Conservation (phyloP, 2,888 invertebrate genomes). For the Helicoverpa assulta region DNA sequence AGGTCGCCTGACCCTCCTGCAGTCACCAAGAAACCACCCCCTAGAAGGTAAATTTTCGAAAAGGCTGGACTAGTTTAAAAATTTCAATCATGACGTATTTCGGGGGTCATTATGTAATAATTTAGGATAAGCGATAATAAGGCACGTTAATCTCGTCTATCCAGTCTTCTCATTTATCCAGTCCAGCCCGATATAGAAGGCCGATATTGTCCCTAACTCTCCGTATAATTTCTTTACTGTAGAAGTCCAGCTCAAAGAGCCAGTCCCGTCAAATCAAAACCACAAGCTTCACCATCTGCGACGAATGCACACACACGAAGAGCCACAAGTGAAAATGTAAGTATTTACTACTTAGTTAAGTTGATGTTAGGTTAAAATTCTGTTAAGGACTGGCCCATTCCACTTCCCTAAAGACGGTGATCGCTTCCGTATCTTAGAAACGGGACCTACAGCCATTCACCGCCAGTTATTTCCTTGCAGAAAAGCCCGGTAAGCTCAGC, state of each 20-base stretch:
- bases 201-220: too few species aligned
- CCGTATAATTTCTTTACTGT: conserved; percentile 1
- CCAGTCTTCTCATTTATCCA: too few species aligned
- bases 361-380: too few species aligned
- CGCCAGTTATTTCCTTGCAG: conserved; percentile 44
- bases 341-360: conserved; percentile 41
- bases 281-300: conserved; percentile 53
- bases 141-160: too few species aligned
- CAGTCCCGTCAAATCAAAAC: conserved; percentile 69
- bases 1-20: conserved; percentile 75
- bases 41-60: conserved; percentile 62
- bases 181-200: too few species aligned
- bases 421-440: background rate
- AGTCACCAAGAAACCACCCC: conserved; percentile 66
- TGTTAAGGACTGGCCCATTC: background rate
- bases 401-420: background rate
- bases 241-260: conserved; percentile 66
- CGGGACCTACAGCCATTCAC: conserved; percentile 14
- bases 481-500: conserved; percentile 19
- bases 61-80: too few species aligned
- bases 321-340: conserved; percentile 79
- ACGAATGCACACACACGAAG: conserved; percentile 63
- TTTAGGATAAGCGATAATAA: too few species aligned
- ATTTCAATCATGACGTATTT: too few species aligned
- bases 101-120: too few species aligned